phyloP scores from a whole-genome alignment of 2,797 vertebrate genomes.

The Sebastes umbrosus region DNA sequence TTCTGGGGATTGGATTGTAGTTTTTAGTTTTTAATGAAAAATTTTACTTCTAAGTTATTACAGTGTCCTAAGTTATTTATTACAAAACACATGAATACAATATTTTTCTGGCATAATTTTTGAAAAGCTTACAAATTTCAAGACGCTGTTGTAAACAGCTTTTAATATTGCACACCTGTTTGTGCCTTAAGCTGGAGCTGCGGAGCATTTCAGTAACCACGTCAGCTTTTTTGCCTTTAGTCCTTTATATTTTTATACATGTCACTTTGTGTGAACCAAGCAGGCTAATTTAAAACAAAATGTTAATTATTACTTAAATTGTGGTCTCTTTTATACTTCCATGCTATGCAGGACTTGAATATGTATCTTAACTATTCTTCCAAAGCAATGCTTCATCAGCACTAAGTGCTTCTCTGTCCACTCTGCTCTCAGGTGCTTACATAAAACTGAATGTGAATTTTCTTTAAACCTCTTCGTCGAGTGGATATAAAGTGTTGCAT shows the following conservation, averaged over 20 bases:
- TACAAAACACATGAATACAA: background rate
- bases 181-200: constrained; percentile 15
- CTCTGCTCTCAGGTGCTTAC: constrained; percentile 26
- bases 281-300: background rate
- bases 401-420: constrained; percentile 9
- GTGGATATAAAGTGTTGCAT: background rate
- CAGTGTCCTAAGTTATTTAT: background rate
- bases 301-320: background rate
- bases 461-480: background rate
- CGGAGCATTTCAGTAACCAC: background rate
- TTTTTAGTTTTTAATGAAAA: background rate
- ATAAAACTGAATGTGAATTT: background rate
- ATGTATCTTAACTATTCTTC: background rate
- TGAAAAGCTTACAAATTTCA: background rate
- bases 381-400: constrained; percentile 4
- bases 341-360: background rate
- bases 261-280: constrained; percentile 5
- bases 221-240: background rate
- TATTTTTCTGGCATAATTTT: background rate
- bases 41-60: background rate
- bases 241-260: constrained; percentile 20
- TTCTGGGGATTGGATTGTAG: background rate
- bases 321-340: background rate
- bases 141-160: background rate
- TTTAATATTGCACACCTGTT: background rate